Base-by-base conservation (phyloP, 2,888 invertebrate species). In the Selenia dentaria region DNA sequence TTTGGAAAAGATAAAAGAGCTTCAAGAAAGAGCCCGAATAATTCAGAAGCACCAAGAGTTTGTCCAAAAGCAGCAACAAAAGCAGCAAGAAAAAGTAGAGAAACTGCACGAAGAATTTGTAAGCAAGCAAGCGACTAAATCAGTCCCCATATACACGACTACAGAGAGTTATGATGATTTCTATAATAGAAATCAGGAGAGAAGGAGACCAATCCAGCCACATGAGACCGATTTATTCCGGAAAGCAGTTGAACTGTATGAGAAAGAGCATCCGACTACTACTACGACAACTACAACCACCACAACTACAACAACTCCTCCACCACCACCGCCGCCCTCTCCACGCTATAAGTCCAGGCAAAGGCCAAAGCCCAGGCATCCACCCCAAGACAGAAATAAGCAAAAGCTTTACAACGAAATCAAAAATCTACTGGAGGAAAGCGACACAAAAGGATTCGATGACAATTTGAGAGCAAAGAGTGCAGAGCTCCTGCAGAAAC, bases 31-130 rank as follows among this genome's bases (percentile, higher is more conserved):
- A 57, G 94, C 94, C 61, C 92, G 94, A 53, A 92, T 95, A 2
- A 95, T 95, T 48, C 94, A 94, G 59, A 95, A 94, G 64, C 95
- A 95, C 57, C 95, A 95, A 62, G 93, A 95, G 57, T 94, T 95
- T 59, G 92, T 95, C 2, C 95, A 96, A 62, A 95, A 94, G 65
- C 95, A 95, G 64, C 95, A 96, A 60, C 93, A 96, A 58, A 95
- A 95, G 59, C 94, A 95, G 28, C 93, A 95, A 64, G 94, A 95
- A 64, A 96, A 96, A 67, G 93, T 95, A 0, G 92, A 95, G 54
- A 92, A 93, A 60, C 88, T 95, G 16, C 95, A 96, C 57, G 93
- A 94, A 56, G 94, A 94, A 45, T 95, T 94, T 64, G 62, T 94
- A 0, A 92, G 92, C 55, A 93, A 93, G 55, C 96, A 96, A 70